Base-by-base conservation (phyloP, 2,797 vertebrate species). In the Periophthalmus magnuspinnatus region DNA sequence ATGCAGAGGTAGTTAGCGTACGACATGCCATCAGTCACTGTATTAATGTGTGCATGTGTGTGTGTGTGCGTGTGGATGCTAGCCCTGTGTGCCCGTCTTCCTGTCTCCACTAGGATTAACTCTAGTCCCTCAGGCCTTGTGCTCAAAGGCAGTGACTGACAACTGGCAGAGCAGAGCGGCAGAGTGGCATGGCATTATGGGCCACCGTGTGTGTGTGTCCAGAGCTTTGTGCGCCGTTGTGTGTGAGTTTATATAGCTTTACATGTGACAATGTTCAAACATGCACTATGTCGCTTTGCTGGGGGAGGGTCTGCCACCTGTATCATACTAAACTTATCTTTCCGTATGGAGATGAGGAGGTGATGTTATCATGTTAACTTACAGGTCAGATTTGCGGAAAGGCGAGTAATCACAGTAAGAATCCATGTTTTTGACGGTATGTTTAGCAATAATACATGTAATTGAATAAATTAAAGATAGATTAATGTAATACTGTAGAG, bases 91-190 rank as follows among this genome's bases (percentile, higher is more conserved):
- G 72, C 76, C 89, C 85, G 89, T 90, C 91, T 86, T 86, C 75
- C 86, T 91, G 93, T 94, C 93, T 93, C 91, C 91, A 89, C 74
- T 70, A 90, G 91, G 93, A 93, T 93, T 93, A 92, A 89, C 86
- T 89, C 81, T 78, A 79, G 83, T 92, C 89, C 91, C 89, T 82
- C 58, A 88, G 92, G 89, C 86, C 86, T 89, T 78, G 79, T 82
- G 80, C 89, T 90, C 88, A 88, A 89, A 92, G 89, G 82, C 88
- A 87, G 71, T 87, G 86, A 91, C 85, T 92, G 92, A 91, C 92
- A 93, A 91, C 91, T 93, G 93, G 89, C 81, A 88, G 83, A 72
- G 79, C 65, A 65, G 80, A 81, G 86, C 82, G 71, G 85, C 78
- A 88, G 79, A 88, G 87, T 86, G 80, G 80, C 74, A 79, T 78